A percentile compares a stretch with the other conserved stretches of the same genome.
Evolutionary conservation across 2,888 invertebrate species (phyloP).

Genomic region (Ethmia dodecea): DNA sequence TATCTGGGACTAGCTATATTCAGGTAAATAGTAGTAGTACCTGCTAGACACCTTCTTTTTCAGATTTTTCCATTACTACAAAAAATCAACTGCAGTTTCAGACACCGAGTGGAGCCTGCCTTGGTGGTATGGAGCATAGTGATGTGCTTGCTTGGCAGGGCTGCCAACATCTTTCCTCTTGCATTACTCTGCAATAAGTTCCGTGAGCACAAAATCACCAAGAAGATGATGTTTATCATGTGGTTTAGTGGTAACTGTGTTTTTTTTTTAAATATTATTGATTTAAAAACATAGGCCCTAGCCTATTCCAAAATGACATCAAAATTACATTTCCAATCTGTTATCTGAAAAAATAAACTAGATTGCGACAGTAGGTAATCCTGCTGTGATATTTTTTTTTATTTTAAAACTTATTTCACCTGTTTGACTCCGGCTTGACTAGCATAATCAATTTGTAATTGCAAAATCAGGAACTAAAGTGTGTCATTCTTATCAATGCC

Average conservation of each 20-base stretch:
- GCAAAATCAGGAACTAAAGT: no score
- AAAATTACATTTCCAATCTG: no score
- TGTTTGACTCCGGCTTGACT: no score
- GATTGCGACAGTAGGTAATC: no score
- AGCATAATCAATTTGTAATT: no score
- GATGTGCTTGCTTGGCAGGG: constrained; percentile 93
- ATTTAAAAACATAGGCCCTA: no score
- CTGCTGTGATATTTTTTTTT: no score
- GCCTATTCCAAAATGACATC: no score
- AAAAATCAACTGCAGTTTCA: constrained; percentile 83
- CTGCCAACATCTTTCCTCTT: constrained; percentile 97
- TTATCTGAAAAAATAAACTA: no score
- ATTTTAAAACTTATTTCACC: no score
- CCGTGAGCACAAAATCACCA: constrained; percentile 97
- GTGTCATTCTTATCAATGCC: no score
- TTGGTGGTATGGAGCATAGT: constrained; percentile 96
- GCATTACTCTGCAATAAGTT: constrained; percentile 96
- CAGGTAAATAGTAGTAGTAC: constrained; percentile 40
- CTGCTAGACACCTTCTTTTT: neutral
- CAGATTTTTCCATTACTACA: no score
- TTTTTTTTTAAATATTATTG: neutral
- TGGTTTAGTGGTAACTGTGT: constrained; percentile 92
- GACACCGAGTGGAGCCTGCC: constrained; percentile 93
- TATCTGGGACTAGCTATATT: constrained; percentile 94
- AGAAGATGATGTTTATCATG: constrained; percentile 99